Base-by-base conservation (phyloP, 2,113 vertebrate genomes). In the Nesogale talazaci region DNA sequence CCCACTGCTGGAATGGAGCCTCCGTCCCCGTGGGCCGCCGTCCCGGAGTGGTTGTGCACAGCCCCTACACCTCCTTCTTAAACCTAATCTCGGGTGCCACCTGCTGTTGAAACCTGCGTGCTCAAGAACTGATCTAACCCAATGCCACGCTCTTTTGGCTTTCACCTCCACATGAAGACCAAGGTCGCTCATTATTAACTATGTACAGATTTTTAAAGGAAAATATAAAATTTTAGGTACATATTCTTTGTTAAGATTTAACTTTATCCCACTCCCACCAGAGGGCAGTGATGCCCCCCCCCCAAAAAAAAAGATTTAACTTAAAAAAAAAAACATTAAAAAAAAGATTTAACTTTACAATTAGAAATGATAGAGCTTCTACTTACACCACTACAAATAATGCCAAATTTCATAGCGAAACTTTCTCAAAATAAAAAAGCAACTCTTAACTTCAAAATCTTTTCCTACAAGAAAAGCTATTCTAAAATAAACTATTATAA, bases 71-170 rank as follows among this genome's bases (percentile, higher is more conserved):
- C 14, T 72, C 31, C 65, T 65, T 17, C n/a, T 83, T 56, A 90
- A 92, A 85, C n/a, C 79, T 78, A 76, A 87, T 78, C 63, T 95
- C 83, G 69, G 88, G 78, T 92, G 83, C 75, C 93, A 95, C 29
- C 93, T 94, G 78, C 89, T 95, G 85, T 80, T 89, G 38, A 9
- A 93, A 57, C 79, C 36, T 59, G 31, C 83, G 25, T 65, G 27
- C 59, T 92, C 5, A 36, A 75, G n/a, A 34, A 87, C 8, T 16
- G 31, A 79, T n/a, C 57, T 74, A 31, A 36, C 19, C 31, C 59
- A 57, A 16, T 42, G 56, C 46, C 38, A 63, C 42, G 75, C 40
- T 81, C 83, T 14, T n/a, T 59, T 85, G 36, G 84, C 40, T 79
- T 86, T 70, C 38, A 85, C 14, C 80, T 12, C 15, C 81, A 4